Evolutionary conservation across 1,140 invertebrate genomes (phyloP), one percentile per base, ranked within the genome.

Genomic region (Cyclina sinensis): DNA sequence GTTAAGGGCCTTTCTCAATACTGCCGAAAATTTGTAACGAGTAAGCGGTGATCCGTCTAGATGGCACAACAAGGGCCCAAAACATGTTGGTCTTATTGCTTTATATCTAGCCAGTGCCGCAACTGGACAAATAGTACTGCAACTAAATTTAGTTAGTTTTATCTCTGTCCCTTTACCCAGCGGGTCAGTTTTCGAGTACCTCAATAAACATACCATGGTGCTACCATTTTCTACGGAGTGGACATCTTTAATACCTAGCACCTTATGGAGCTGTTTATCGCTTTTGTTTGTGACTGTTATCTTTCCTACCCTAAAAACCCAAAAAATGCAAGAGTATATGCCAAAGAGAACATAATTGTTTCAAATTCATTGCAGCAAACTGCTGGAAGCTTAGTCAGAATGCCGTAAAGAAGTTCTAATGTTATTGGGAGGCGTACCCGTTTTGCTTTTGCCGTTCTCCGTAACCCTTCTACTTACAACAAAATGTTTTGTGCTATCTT

Each of bases 401-500:
- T 65, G 46, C n/a, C n/a, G n/a, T n/a, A n/a, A n/a, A n/a, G n/a
- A n/a, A n/a, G n/a, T n/a, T n/a, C n/a, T n/a, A n/a, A n/a, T 9
- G 59, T 65, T 65, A 65, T 65, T 65, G 46, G 46, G 46, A 48
- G 59, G 59, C 59, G 59, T n/a, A n/a, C 9, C n/a, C 59, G 9
- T 65, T 65, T 65, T 65, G 59, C 59, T 65, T 65, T 65, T n/a
- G 59, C 59, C n/a, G 59, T 65, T 65, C 59, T 65, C 11, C 30
- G 59, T n/a, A 65, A 65, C n/a, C 59, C 59, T 24, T 65, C 59
- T 65, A 65, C 11, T 65, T 12, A 9, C n/a, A 24, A 9, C 9
- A 65, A 65, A 65, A 65, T 65, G 59, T 65, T 65, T 65, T 32
- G 59, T 65, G 59, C n/a, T 65, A 65, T 65, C 59, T 65, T 65